Evolutionary conservation across 2,888 invertebrate genomes (phyloP), one percentile per base, ranked within the genome.

Genomic region (Ditylenchus weischeri): DNA sequence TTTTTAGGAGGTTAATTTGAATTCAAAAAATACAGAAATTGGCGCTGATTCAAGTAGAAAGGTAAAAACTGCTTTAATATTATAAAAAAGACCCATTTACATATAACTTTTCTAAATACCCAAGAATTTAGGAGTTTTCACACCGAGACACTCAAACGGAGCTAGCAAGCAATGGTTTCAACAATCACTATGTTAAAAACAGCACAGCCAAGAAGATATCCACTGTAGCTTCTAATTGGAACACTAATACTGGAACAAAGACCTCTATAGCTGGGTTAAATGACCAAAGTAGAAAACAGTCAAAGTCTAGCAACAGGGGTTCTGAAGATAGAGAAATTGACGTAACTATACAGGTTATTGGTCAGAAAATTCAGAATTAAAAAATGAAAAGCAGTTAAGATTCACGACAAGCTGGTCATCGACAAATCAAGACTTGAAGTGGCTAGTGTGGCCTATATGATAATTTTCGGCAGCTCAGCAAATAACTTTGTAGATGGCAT

Each of bases 401-500:
- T 78, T 15, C 73, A 77, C 10, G 79, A 80, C 66, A 80, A 79
- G 61, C 64, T 71, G 57, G 75, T 80, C 3, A 72, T 80, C 51
- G 76, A 77, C 21, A 75, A 78, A 29, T 73, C 67, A 0, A 62
- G 72, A 18, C 70, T 78, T 38, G 79, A 80, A 69, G 77, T 78
- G 7, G 78, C 78, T 21, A 76, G 76, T 29, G 80, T 80, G 18
- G 80, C 79, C 18, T 80, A 80, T 62, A 80, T 80, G 80, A 78
- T 80, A 48, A 75, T 80, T 38, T 79, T 80, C 64, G 80, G 80
- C 13, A 76, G 76, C 29, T 74, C 75, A 2, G 78, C 78, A 19
- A 80, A 80, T 63, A 80, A 80, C 51, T 80, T 80, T 62, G 79
- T 80, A 19, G 80, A 80, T 69, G 80, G 80, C 62, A 80, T 80